Evolutionary conservation across 1,140 invertebrate species (phyloP), one percentile per base, ranked within the genome.

Genomic region (Lepidostoma basale): DNA sequence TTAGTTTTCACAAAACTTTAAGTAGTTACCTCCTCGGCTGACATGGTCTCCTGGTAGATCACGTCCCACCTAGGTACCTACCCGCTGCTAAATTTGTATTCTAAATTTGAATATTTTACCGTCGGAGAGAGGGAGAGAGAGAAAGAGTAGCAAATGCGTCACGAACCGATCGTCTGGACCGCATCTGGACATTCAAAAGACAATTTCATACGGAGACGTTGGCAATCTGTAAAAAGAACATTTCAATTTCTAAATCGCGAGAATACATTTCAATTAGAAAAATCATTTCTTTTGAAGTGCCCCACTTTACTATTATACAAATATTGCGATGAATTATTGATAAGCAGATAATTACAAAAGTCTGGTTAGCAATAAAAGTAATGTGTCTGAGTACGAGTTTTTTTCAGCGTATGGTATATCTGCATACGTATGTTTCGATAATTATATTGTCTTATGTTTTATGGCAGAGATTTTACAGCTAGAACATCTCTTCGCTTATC

Each of bases 41-140:
- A 26, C 30, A 26, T 62, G 59, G 9, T 33, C 59, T 39, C 59
- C 59, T 62, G 59, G 8, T 42, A 44, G 3, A n/a, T 62, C 39
- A 20, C 18, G 6, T 42, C 18, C 6, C 59, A 18, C 22, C 33
- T 62, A 42, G 36, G 59, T 62, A 62, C 39, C 33, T 62, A 39
- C 39, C 36, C 39, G 39, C 22, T 40, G 20, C 54, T 58, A 58
- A 40, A 58, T 40, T 36, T 40, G 33, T 58, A 6, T 18, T 36
- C 14, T 18, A 22, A 58, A 58, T 44, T 36, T 42, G 20, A 39
- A 26, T 42, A 42, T 42, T 60, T 14, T 60, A 20, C n/a, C 23
- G 18, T 42, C 45, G 16, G 39, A 44, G 40, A 39, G 20, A 3
- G 16, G 44, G 14, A 20, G 5, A n/a, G 44, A 47, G 8, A 20